These are phyloP conservation scores for Merops nubicus DNA, from an alignment of 2,113 vertebrate genomes.

Conservation along the genomic window DNA sequence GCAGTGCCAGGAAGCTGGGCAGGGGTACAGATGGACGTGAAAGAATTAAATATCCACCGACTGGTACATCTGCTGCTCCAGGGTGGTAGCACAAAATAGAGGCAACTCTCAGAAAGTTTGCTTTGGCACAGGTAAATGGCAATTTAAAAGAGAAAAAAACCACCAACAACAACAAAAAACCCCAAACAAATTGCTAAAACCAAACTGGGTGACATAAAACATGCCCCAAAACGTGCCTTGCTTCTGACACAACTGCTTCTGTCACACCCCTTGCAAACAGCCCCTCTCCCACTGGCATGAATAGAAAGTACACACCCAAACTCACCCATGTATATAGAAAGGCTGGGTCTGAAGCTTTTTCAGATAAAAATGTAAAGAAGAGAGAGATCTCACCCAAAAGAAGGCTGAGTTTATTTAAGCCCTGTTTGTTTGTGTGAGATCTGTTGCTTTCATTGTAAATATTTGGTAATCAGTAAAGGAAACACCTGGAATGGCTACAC, in stretches of 20 bases:
- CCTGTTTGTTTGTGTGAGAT: background rate
- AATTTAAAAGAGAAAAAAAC: no score
- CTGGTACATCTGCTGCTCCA: background rate
- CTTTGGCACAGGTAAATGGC: background rate
- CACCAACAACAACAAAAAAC: no score
- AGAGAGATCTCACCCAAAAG: background rate
- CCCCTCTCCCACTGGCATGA: accelerated
- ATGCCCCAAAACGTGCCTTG: accelerated
- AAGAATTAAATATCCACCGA: accelerated
- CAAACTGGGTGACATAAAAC: accelerated
- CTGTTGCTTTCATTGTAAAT: background rate
- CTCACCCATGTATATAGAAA: accelerated
- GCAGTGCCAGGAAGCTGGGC: no score
- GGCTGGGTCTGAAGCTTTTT: background rate
- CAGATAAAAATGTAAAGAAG: background rate
- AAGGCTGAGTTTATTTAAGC: background rate
- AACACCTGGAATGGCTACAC: background rate
- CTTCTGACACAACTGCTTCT: accelerated
- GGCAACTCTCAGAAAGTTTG: background rate
- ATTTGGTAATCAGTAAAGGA: background rate
- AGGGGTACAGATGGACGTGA: no score
- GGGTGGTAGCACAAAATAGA: background rate
- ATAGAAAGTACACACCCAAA: accelerated
- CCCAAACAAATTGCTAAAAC: no score
- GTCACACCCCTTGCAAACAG: accelerated